Evolutionary conservation across 2,888 invertebrate species (phyloP).

Genomic region (Pseudococcus viburni): DNA sequence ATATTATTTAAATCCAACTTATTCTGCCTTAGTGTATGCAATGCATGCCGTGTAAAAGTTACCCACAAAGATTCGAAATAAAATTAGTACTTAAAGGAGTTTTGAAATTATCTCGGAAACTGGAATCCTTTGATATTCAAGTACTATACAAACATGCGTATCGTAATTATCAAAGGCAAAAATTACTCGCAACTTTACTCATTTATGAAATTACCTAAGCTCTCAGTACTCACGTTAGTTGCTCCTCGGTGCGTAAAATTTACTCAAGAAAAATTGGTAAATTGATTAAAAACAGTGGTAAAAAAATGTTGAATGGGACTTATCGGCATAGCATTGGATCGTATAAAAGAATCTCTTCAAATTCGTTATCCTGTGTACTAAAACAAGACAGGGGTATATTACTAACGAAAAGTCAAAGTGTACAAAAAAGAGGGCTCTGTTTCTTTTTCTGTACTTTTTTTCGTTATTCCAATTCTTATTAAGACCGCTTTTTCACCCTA

Average conservation of each 20-base stretch:
- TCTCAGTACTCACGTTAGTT: neutral
- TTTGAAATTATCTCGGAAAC: neutral
- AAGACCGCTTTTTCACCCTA: conserved; percentile 33
- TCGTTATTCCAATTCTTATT: conserved; percentile 49
- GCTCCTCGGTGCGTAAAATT: neutral
- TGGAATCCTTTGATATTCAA: conserved; percentile 1
- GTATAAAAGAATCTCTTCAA: conserved; percentile 31
- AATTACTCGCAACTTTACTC: conserved; percentile 7
- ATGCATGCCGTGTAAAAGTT: neutral
- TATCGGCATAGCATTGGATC: neutral
- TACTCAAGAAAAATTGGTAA: neutral
- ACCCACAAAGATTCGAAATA: neutral
- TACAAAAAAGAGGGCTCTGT: neutral
- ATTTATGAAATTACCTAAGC: conserved; percentile 8
- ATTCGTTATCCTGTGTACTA: neutral
- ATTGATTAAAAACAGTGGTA: conserved; percentile 2
- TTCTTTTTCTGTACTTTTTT: neutral
- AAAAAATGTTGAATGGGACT: neutral
- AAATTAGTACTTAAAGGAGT: neutral
- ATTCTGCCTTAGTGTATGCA: no score
- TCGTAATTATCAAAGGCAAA: neutral
- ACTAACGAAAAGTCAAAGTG: conserved; percentile 44
- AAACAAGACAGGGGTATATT: neutral
- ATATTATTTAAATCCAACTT: no score
- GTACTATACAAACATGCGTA: neutral